A percentile compares a stretch with the other conserved stretches of the same genome.
Evolutionary conservation across 2,797 vertebrate species (phyloP).

Genomic region (Miopithecus talapoin): DNA sequence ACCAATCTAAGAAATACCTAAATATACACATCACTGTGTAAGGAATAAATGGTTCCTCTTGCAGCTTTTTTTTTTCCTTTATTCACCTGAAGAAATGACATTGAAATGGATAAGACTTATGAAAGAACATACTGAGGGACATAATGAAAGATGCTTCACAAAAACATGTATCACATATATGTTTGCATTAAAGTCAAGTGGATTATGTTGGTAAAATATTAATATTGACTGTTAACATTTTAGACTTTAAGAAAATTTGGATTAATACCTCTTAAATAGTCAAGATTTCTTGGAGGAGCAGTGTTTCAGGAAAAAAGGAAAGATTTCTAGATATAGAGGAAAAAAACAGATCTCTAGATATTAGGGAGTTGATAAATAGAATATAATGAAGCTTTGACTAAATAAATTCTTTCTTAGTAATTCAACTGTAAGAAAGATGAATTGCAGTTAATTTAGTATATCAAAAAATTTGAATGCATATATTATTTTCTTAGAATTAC

Average conservation of each 20-base stretch:
- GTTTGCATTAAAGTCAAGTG: not conserved
- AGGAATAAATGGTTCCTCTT: not conserved
- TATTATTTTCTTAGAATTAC: not conserved
- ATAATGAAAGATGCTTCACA: not conserved
- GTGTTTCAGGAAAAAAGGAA: not conserved
- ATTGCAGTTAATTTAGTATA: not conserved
- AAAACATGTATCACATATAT: not conserved
- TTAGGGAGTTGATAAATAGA: not conserved
- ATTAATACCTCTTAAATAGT: not conserved
- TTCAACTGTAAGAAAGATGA: conserved; percentile 4
- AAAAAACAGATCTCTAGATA: not conserved
- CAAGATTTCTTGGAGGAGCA: not conserved
- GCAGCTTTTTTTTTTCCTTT: not conserved
- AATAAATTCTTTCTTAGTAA: conserved; percentile 28
- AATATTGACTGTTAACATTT: not conserved
- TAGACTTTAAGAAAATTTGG: not conserved
- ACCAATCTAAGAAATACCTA: not conserved
- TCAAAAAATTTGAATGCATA: not conserved
- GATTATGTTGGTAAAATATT: not conserved
- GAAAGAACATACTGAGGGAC: not conserved
- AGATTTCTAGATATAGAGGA: not conserved
- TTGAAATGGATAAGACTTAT: not conserved
- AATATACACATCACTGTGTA: not conserved
- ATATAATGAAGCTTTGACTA: not conserved
- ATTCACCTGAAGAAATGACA: not conserved